Evolutionary conservation across 2,113 vertebrate genomes (phyloP).

Genomic region (Gadus chalcogrammus): DNA sequence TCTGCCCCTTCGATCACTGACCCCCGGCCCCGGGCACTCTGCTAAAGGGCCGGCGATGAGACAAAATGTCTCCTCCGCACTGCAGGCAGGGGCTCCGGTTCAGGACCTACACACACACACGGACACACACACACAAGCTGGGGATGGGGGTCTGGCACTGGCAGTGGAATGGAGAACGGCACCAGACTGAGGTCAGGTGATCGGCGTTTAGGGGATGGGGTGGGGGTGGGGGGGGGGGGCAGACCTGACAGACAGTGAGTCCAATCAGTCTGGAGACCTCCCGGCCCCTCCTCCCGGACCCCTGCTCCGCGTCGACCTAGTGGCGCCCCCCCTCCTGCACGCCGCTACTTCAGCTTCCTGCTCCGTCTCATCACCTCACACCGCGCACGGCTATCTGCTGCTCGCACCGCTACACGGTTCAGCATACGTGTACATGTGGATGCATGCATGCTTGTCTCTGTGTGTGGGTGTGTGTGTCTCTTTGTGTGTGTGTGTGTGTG

Average conservation of each 20-base stretch:
- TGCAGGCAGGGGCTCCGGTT: conserved; percentile 1
- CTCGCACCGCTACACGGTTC: conserved; percentile 33
- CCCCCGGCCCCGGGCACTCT: conserved; percentile 15
- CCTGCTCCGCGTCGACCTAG: conserved; percentile 21
- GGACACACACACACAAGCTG: too few species aligned
- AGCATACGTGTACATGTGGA: conserved; percentile 12
- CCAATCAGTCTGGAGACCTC: conserved; percentile 8
- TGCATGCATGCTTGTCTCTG: too few species aligned
- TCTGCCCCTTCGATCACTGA: conserved; percentile 24
- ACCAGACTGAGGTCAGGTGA: conserved; percentile 34
- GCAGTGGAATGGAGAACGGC: conserved; percentile 3
- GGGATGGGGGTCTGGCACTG: conserved; percentile 2
- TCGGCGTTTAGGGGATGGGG: conserved; percentile 10
- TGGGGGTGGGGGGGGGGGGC: conserved; percentile 2
- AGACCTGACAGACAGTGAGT: neutral
- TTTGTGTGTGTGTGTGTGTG: conserved; percentile 10
- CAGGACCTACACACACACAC: neutral
- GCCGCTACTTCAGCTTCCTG: conserved; percentile 19
- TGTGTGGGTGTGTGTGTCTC: conserved; percentile 21
- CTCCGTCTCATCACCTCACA: conserved; percentile 24
- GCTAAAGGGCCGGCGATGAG: conserved; percentile 21
- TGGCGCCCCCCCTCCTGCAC: conserved; percentile 38
- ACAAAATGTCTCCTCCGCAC: conserved; percentile 20
- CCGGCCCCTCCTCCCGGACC: conserved; percentile 11
- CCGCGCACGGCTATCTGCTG: conserved; percentile 34